Base-by-base conservation (phyloP, 2,888 invertebrate genomes). In the Ectemnius continuus region DNA sequence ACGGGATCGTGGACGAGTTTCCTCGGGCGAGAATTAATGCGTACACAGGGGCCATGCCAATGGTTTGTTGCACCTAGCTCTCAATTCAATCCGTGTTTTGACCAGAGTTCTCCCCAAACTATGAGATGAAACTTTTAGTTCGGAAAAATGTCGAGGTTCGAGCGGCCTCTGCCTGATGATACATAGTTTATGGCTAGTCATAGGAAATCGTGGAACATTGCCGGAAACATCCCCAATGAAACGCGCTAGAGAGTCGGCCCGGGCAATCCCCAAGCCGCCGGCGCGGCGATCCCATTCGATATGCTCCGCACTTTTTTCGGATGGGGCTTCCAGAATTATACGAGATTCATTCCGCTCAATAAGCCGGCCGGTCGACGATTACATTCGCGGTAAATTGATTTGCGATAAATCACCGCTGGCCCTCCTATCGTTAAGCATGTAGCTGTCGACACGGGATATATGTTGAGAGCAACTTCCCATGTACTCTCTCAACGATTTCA, bases 1-100 rank as follows among this genome's bases (percentile, higher is more conserved):
- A 89, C 88, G 36, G 8, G 87, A 88, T 85, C 85, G 81, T 75
- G 78, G 80, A 81, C 80, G 82, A 87, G 79, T 84, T 82, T 84
- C 78, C 81, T 81, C 83, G 76, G 73, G 82, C 81, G 88, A 84
- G 78, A 81, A 78, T 81, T 76, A 74, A 83, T 70, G 67, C 67
- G 75, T 23, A 23, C 23, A 23, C 23, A 23, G 3, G 23, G 23
- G 2, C 47, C 57, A 67, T 61, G n/a, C 13, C 61, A 16, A 14
- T 52, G 52, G 16, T 16, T n/a, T 16, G 16, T 52, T 13, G 52
- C 16, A 14, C 2, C 36, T 36, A 8, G 5, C 36, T 36, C 36
- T 11, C 36, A 36, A 36, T 36, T 36, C 8, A 36, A 36, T 36
- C 8, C 8, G 36, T 36, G 36, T 36, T 36, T 36, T 36, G 36